Conservation (phyloP, 2,113 vertebrate genomes). For the Bostrychus sinensis region DNA sequence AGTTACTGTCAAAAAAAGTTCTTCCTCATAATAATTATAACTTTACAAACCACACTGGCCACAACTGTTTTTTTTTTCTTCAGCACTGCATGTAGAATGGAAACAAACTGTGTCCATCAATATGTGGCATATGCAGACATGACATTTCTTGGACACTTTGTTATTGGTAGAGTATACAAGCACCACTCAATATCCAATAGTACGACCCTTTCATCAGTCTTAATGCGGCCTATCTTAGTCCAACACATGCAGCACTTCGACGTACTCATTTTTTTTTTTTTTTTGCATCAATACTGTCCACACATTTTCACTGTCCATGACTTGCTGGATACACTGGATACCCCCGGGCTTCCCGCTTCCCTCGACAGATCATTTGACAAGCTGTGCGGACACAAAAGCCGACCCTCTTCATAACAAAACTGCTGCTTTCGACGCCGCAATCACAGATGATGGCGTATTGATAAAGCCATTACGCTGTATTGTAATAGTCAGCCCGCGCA, state of each 20-base stretch:
- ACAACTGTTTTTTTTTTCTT: too few species aligned
- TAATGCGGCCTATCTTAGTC: constrained; percentile 5
- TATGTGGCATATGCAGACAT: not conserved
- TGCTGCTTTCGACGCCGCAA: constrained; percentile 25
- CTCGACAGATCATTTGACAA: constrained; percentile 45
- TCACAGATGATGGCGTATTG: constrained; percentile 63
- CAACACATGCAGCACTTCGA: not conserved
- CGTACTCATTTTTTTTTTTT: constrained; percentile 16
- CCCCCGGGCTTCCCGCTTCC: too few species aligned
- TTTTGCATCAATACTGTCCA: constrained; percentile 13
- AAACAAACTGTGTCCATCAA: not conserved
- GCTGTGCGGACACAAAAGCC: constrained; percentile 16
- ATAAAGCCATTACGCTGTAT: constrained; percentile 51
- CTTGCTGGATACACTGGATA: too few species aligned
- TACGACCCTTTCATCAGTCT: constrained; percentile 25
- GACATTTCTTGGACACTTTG: not conserved
- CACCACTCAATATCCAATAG: constrained; percentile 8
- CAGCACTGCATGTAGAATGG: too few species aligned
- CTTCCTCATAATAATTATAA: too few species aligned
- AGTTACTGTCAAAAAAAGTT: too few species aligned
- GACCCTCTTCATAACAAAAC: constrained; percentile 17
- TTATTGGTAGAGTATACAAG: constrained; percentile 23
- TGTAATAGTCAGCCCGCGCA: constrained; percentile 32
- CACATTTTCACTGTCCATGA: constrained; percentile 7
- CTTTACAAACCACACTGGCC: too few species aligned